phyloP scores from a whole-genome alignment of 2,888 invertebrate genomes.

The Crematogaster levior region DNA sequence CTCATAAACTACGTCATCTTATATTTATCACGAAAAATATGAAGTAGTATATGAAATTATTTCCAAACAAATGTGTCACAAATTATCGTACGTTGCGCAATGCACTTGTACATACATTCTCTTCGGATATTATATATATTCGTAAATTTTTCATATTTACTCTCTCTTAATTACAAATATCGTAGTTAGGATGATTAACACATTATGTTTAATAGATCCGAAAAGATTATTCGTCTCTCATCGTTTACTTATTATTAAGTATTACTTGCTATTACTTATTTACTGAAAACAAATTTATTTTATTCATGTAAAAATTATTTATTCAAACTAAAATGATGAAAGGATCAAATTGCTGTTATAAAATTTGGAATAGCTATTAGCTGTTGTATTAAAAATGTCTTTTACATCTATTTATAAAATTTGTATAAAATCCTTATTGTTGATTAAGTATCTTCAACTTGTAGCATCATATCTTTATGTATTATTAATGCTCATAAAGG shows the following conservation, averaged over 20 bases:
- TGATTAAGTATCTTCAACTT: slow-evolving; percentile 15
- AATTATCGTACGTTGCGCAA: slow-evolving; percentile 52
- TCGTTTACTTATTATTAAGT: slow-evolving; percentile 16
- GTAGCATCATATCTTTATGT: slow-evolving; percentile 5
- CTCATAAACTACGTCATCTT: neutral
- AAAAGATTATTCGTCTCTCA: neutral
- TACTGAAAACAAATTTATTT: slow-evolving; percentile 43
- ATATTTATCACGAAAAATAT: slow-evolving; percentile 13
- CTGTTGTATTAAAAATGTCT: slow-evolving; percentile 1
- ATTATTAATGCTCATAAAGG: neutral
- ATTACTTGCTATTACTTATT: slow-evolving; percentile 11
- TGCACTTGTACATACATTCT: slow-evolving; percentile 54
- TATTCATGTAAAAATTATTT: slow-evolving; percentile 22
- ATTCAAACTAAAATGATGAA: slow-evolving; percentile 5
- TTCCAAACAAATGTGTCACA: slow-evolving; percentile 50
- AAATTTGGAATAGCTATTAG: slow-evolving; percentile 9
- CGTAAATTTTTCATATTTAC: neutral
- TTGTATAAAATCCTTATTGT: slow-evolving; percentile 34
- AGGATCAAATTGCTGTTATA: slow-evolving; percentile 22
- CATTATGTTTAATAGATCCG: neutral
- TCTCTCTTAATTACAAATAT: neutral
- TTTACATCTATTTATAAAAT: slow-evolving; percentile 39
- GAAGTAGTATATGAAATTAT: slow-evolving; percentile 53
- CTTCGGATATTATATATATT: slow-evolving; percentile 37
- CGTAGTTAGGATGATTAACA: neutral